Evolutionary conservation across 2,797 vertebrate genomes (phyloP).

Genomic region (Enoplosus armatus): DNA sequence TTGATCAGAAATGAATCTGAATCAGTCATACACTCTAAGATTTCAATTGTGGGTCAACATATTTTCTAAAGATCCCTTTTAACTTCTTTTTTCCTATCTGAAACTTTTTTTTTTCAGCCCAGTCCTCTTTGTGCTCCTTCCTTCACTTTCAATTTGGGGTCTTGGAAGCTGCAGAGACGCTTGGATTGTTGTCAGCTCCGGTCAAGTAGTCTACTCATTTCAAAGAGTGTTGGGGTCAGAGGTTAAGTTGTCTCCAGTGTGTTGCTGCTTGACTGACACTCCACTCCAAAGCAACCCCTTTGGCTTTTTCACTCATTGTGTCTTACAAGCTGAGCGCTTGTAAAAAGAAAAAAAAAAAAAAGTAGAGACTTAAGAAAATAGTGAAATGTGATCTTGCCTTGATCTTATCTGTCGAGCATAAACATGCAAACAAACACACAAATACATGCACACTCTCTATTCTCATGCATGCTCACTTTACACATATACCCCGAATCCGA

Average conservation of each 20-base stretch:
- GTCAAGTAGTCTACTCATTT: slow-evolving; percentile 88
- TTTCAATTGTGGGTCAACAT: slow-evolving; percentile 16
- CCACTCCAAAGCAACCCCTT: slow-evolving; percentile 77
- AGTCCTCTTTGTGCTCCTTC: slow-evolving; percentile 69
- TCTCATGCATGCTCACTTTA: neutral
- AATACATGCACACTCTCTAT: neutral
- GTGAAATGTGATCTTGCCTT: slow-evolving; percentile 86
- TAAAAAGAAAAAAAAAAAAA: slow-evolving; percentile 60
- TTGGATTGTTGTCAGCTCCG: slow-evolving; percentile 85
- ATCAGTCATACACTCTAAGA: slow-evolving; percentile 10
- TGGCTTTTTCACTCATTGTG: slow-evolving; percentile 84
- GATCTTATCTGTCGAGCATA: slow-evolving; percentile 52
- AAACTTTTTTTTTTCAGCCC: slow-evolving; percentile 28
- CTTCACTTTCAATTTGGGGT: slow-evolving; percentile 77
- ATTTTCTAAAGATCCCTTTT: slow-evolving; percentile 40
- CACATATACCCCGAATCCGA: slow-evolving; percentile 60
- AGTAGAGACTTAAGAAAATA: slow-evolving; percentile 83
- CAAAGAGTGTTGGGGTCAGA: slow-evolving; percentile 88
- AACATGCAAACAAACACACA: slow-evolving; percentile 28
- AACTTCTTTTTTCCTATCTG: slow-evolving; percentile 36
- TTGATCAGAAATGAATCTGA: slow-evolving; percentile 12
- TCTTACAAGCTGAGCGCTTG: slow-evolving; percentile 88
- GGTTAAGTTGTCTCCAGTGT: slow-evolving; percentile 92
- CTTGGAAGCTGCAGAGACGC: slow-evolving; percentile 72
- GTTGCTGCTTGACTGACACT: slow-evolving; percentile 89